phyloP scores from a whole-genome alignment of 2,888 invertebrate genomes.

The Drosophila stalkeri region DNA sequence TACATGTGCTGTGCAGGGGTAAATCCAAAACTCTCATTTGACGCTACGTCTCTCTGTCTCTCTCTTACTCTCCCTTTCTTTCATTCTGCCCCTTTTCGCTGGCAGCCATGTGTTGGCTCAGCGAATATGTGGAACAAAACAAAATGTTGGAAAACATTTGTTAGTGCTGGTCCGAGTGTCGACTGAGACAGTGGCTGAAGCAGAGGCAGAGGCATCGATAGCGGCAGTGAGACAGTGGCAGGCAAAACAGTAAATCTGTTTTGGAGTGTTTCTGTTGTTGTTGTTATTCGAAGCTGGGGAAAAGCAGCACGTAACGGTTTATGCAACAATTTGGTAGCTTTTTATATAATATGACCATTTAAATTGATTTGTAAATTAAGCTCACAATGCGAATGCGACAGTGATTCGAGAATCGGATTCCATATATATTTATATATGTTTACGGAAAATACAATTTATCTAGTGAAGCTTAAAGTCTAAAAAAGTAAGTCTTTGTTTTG shows the following conservation, averaged over 20 bases:
- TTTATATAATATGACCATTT: conserved; percentile 63
- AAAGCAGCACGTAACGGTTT: conserved; percentile 59
- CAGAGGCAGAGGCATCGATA: no score
- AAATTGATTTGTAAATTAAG: conserved; percentile 25
- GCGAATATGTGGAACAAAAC: conserved; percentile 73
- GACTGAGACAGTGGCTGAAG: conserved; percentile 10
- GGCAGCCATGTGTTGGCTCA: conserved; percentile 47
- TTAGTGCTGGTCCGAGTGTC: conserved; percentile 11
- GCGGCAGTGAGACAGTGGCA: background rate
- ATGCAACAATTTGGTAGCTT: conserved; percentile 65
- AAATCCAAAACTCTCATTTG: conserved; percentile 25
- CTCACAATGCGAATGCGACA: background rate
- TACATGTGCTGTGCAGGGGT: conserved; percentile 36
- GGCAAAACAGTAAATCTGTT: conserved; percentile 31
- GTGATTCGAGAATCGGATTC: background rate
- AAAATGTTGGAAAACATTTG: conserved; percentile 61
- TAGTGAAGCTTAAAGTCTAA: background rate
- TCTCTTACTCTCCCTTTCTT: conserved; percentile 5
- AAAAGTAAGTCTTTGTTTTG: background rate
- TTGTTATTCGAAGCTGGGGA: conserved; percentile 4
- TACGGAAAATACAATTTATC: background rate
- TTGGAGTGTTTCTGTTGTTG: conserved; percentile 19
- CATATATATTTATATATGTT: background rate
- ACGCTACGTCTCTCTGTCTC: background rate
- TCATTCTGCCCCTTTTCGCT: conserved; percentile 20